Percentiles rank a stretch among this genome's conserved stretches.
Evolutionary conservation across 1,140 invertebrate species (phyloP).

Genomic region (Argopecten irradians): DNA sequence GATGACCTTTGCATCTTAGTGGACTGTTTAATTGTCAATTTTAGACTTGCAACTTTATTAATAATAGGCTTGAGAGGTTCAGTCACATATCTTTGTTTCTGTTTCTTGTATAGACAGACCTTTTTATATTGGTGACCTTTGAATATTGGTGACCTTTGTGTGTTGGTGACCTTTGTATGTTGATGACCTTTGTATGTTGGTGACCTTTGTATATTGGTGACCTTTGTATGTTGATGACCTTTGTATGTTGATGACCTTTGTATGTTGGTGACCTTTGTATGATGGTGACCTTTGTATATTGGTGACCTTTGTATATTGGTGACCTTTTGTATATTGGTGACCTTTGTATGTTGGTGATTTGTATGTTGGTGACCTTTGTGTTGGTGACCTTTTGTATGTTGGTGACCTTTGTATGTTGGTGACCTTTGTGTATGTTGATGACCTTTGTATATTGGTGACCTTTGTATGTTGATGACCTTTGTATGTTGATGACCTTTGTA

Average conservation of each 20-base stretch:
- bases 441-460: too few relatives aligned
- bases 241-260: not conserved
- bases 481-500: too few relatives aligned
- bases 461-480: too few relatives aligned
- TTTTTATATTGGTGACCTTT: not conserved
- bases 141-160: too few relatives aligned
- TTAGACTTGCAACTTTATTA: too few relatives aligned
- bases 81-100: too few relatives aligned
- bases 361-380: not conserved
- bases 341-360: not conserved
- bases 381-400: too few relatives aligned
- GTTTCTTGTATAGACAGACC: not conserved
- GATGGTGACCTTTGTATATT: not conserved
- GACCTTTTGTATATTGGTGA: not conserved
- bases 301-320: not conserved
- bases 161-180: not conserved
- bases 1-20: too few relatives aligned
- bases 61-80: too few relatives aligned
- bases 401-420: too few relatives aligned
- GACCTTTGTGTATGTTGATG: too few relatives aligned
- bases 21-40: too few relatives aligned
- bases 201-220: not conserved
- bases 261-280: not conserved
- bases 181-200: not conserved
- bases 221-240: not conserved